Evolutionary conservation across 2,888 invertebrate genomes (phyloP), one percentile per base, ranked within the genome.

Genomic region (Agrenia bidenticulata): DNA sequence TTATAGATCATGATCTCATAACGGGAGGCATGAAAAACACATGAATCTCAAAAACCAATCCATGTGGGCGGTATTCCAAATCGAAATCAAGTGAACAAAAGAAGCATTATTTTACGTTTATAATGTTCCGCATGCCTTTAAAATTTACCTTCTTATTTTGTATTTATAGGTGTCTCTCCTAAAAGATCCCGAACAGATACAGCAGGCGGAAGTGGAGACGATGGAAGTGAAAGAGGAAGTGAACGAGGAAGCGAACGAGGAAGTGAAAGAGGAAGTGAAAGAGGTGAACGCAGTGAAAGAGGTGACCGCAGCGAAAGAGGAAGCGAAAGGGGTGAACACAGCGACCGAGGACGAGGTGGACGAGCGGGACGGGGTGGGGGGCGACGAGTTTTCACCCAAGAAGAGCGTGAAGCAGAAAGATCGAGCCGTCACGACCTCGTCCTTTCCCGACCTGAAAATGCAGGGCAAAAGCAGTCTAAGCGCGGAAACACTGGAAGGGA

Each of bases 341-440:
- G 67, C 11, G 64, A 54, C 7, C 27, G 63, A 11, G 61, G 69
- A n/a, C 45, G 63, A 2, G 51, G 69, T 1, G 69, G 69, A 4
- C 24, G 61, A 17, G 61, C 63, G 0, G 23, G 66, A n/a, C 50
- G 67, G 9, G 65, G 61, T 13, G 45, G 62, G 7, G 60, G 67
- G 9, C 32, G 67, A 0, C 54, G 49, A 13, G 61, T 32, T 23
- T 9, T 17, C 11, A 58, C 58, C 2, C 42, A 24, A 21, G 58
- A 42, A 42, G 58, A 58, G 26, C 42, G 64, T 0, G 41, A 59
- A 1, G 51, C 27, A 13, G 24, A 67, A 15, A 41, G 59, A 15
- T 54, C 57, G 19, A 64, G 58, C 19, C 59, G 59, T 1, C 67
- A 61, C 37, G 70, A 70, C 26, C 19, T 67, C 50, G 71, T 71